These are phyloP conservation scores for Galerucella calmariensis DNA, from an alignment of 2,888 invertebrate species.

Conservation along the genomic window DNA sequence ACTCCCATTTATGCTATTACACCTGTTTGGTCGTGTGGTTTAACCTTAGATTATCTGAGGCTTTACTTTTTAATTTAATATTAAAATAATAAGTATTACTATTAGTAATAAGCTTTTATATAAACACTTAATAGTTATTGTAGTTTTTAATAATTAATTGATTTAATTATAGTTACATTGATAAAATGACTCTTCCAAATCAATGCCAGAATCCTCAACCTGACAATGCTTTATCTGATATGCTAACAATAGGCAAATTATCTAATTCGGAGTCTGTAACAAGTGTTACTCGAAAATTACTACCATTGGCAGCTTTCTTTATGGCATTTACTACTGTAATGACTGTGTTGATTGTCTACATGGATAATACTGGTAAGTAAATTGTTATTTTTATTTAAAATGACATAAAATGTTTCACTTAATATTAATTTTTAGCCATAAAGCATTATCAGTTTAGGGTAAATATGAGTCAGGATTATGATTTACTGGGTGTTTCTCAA, in stretches of 20 bases:
- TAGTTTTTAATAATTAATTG: not conserved
- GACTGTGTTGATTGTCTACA: constrained; percentile 81
- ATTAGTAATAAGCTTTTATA: not conserved
- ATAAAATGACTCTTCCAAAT: constrained; percentile 41
- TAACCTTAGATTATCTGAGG: not conserved
- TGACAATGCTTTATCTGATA: constrained; percentile 44
- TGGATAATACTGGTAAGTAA: constrained; percentile 80
- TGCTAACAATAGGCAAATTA: constrained; percentile 53
- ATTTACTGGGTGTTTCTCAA: constrained; percentile 78
- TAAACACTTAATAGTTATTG: not conserved
- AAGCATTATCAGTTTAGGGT: constrained; percentile 82
- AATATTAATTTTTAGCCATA: constrained; percentile 66
- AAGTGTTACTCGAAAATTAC: constrained; percentile 47
- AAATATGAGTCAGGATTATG: constrained; percentile 84
- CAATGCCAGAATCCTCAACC: constrained; percentile 44
- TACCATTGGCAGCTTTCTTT: constrained; percentile 78
- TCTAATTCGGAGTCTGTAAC: constrained; percentile 33
- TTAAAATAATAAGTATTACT: not conserved
- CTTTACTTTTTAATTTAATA: not conserved
- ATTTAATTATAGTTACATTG: not conserved
- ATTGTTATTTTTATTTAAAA: constrained; percentile 6
- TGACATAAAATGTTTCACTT: not conserved
- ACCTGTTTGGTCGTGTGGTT: not conserved
- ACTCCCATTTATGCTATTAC: not conserved
- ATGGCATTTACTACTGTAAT: constrained; percentile 84